Percentiles rank a stretch among this genome's conserved stretches.
phyloP scores from a whole-genome alignment of 2,797 vertebrate genomes.

The Melopsittacus undulatus region DNA sequence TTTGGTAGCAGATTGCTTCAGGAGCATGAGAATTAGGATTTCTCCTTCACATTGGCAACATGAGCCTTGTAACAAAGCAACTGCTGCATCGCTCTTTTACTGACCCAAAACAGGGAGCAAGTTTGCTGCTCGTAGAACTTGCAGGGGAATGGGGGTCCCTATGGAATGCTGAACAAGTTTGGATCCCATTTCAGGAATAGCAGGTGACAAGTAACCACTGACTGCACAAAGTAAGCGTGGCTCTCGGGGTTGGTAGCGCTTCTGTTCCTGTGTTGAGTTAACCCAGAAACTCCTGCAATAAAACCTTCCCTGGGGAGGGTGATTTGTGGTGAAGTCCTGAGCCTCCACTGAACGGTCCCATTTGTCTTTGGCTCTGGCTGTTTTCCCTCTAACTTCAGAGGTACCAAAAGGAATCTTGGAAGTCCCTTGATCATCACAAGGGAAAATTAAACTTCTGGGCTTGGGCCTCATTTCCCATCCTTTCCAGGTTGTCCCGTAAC shows the following conservation, averaged over 20 bases:
- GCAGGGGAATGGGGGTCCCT: background rate
- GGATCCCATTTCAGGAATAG: background rate
- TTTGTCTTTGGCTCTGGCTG: slow-evolving; percentile 20
- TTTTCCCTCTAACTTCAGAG: slow-evolving; percentile 55
- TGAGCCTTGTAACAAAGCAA: background rate
- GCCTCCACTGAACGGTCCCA: slow-evolving; percentile 31
- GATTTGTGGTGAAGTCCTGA: slow-evolving; percentile 47
- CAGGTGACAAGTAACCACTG: background rate
- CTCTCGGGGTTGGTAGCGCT: background rate
- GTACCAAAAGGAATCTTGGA: background rate
- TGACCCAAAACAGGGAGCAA: background rate
- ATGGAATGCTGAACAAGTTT: background rate
- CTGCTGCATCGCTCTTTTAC: background rate
- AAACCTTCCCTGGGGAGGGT: slow-evolving; percentile 29
- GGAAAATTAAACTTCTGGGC: slow-evolving; percentile 65
- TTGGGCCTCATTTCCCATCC: slow-evolving; percentile 73
- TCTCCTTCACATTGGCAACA: accelerated
- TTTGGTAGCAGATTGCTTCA: background rate
- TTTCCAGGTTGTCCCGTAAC: slow-evolving; percentile 50
- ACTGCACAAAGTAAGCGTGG: background rate
- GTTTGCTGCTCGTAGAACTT: background rate
- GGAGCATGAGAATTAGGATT: background rate
- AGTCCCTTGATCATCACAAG: slow-evolving; percentile 56
- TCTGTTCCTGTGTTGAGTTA: slow-evolving; percentile 19
- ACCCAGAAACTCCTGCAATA: slow-evolving; percentile 54